A percentile compares a stretch with the other conserved stretches of the same genome.
phyloP scores from a whole-genome alignment of 2,888 invertebrate genomes.

The Trichopria drosophilae region DNA sequence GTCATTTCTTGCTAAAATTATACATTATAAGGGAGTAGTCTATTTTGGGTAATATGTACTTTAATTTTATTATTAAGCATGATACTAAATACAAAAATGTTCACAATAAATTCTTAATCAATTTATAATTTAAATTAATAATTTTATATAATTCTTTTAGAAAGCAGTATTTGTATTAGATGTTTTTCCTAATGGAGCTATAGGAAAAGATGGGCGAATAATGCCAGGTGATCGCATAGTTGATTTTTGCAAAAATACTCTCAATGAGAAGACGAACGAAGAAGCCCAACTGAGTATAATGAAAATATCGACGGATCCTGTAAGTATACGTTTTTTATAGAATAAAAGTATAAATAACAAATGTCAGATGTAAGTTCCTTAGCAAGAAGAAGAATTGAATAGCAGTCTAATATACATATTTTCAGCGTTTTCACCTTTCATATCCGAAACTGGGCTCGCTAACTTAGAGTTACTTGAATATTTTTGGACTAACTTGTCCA shows the following conservation, averaged over 20 bases:
- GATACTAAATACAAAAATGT: no score
- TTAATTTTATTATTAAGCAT: no score
- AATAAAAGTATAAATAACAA: not conserved
- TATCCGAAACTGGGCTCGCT: no score
- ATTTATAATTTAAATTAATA: not conserved
- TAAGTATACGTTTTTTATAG: slow-evolving; percentile 45
- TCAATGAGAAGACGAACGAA: slow-evolving; percentile 82
- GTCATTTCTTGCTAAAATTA: no score
- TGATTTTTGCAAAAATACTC: slow-evolving; percentile 80
- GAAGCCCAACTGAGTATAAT: slow-evolving; percentile 82
- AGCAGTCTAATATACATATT: no score
- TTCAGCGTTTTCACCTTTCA: no score
- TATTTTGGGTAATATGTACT: no score
- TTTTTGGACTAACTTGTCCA: no score
- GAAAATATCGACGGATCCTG: slow-evolving; percentile 79
- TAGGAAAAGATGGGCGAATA: slow-evolving; percentile 87
- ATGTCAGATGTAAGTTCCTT: slow-evolving; percentile 7
- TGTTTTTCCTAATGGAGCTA: slow-evolving; percentile 87
- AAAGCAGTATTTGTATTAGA: slow-evolving; percentile 90
- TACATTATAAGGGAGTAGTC: no score
- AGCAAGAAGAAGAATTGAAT: not conserved
- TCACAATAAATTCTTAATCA: not conserved
- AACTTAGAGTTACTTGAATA: no score
- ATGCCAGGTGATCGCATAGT: slow-evolving; percentile 91
- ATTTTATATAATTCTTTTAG: slow-evolving; percentile 59